Evolutionary conservation across 2,888 invertebrate species (phyloP).

Genomic region (Meganola albula): DNA sequence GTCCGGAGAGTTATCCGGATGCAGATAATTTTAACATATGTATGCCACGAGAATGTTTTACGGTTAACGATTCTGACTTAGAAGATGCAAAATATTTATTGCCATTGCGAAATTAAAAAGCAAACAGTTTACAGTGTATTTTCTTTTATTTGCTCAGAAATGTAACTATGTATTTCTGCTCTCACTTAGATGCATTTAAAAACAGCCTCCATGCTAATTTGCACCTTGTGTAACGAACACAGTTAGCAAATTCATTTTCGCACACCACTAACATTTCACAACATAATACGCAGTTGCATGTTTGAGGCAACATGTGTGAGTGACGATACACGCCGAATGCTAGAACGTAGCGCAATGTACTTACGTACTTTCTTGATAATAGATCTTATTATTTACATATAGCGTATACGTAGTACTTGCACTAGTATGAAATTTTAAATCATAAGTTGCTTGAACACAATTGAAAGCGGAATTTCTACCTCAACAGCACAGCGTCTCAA

Average conservation of each 20-base stretch:
- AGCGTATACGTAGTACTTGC: slow-evolving; percentile 20
- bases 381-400: slow-evolving; percentile 33
- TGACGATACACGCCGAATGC: slow-evolving; percentile 37
- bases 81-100: background rate
- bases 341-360: slow-evolving; percentile 33
- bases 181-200: background rate
- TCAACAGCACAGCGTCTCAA: background rate
- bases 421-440: too few relatives aligned
- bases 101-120: background rate
- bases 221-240: slow-evolving; percentile 19
- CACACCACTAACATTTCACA: slow-evolving; percentile 41
- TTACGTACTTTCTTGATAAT: slow-evolving; percentile 41
- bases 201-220: slow-evolving; percentile 11
- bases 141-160: too few relatives aligned
- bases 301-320: slow-evolving; percentile 35
- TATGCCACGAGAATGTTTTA: slow-evolving; percentile 34
- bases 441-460: too few relatives aligned
- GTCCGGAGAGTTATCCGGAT: slow-evolving; percentile 50
- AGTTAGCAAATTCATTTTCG: slow-evolving; percentile 29
- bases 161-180: too few relatives aligned
- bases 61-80: slow-evolving; percentile 30
- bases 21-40: slow-evolving; percentile 50
- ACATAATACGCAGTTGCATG: slow-evolving; percentile 65
- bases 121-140: too few relatives aligned
- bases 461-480: too few relatives aligned